These are phyloP conservation scores for Hirudo medicinalis DNA, from an alignment of 1,140 invertebrate species.

Conservation along the genomic window DNA sequence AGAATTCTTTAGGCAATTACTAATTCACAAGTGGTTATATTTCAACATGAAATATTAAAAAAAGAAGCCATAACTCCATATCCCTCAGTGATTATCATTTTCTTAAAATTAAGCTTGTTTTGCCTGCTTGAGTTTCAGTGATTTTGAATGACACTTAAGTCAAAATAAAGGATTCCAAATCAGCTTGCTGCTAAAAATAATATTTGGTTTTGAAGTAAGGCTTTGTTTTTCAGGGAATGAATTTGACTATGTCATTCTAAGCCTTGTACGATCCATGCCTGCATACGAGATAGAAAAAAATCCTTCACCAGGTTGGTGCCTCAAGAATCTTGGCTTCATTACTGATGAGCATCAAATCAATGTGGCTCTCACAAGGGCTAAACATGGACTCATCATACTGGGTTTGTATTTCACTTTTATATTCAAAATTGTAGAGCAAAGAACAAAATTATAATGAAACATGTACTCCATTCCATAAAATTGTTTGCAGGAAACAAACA, in stretches of 20 bases:
- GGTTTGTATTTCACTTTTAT: conserved; percentile 23
- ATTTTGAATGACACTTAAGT: too few species aligned
- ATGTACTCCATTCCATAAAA: background rate
- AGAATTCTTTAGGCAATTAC: too few species aligned
- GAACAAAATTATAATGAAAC: too few species aligned
- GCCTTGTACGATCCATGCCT: conserved; percentile 28
- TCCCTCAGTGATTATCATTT: too few species aligned
- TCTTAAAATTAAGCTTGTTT: too few species aligned
- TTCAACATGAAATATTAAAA: too few species aligned
- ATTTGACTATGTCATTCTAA: conserved; percentile 32
- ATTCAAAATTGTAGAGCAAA: background rate
- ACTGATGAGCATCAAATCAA: conserved; percentile 29
- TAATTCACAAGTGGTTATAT: too few species aligned
- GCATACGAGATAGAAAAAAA: conserved; percentile 25
- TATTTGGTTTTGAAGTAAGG: background rate
- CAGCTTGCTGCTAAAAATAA: background rate
- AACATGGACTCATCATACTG: conserved; percentile 30
- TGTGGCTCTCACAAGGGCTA: conserved; percentile 31
- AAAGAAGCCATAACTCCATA: too few species aligned
- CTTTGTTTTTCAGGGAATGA: conserved; percentile 27
- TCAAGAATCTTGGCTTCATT: conserved; percentile 29
- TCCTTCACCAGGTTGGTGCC: conserved; percentile 27
- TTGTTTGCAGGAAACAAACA: conserved; percentile 20
- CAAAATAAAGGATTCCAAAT: too few species aligned
- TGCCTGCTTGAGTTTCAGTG: too few species aligned